Conservation (phyloP, 2,113 vertebrate species). For the Bettongia penicillata region DNA sequence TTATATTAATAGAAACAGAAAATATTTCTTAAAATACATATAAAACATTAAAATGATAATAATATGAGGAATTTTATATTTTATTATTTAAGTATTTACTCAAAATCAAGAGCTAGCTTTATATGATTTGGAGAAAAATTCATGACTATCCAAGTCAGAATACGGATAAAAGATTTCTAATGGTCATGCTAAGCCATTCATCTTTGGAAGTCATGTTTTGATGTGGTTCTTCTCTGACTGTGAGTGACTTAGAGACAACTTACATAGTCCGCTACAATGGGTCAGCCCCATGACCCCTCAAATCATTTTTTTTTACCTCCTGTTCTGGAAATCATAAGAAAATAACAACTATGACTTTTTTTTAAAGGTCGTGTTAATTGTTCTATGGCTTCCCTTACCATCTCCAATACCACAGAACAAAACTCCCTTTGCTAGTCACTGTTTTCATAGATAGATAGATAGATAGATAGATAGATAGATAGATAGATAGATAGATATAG, state of each 20-base stretch:
- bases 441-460: not conserved
- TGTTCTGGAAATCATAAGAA: not conserved
- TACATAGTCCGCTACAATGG: not conserved
- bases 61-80: not conserved
- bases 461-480: too few relatives aligned
- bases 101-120: not conserved
- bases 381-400: not conserved
- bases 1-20: not conserved
- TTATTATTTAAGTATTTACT: not conserved
- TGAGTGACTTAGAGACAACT: not conserved
- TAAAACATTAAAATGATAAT: not conserved
- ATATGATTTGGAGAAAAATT: not conserved
- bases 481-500: too few relatives aligned
- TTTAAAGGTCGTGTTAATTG: not conserved
- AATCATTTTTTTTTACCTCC: not conserved
- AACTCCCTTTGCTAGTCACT: not conserved
- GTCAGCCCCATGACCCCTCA: not conserved
- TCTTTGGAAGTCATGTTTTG: not conserved
- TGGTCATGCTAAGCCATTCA: not conserved
- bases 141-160: not conserved
- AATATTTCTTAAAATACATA: not conserved
- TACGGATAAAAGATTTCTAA: not conserved
- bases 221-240: not conserved
- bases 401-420: not conserved
- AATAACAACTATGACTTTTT: not conserved